Evolutionary conservation across 2,888 invertebrate species (phyloP).

Genomic region (Bellardia pandia): DNA sequence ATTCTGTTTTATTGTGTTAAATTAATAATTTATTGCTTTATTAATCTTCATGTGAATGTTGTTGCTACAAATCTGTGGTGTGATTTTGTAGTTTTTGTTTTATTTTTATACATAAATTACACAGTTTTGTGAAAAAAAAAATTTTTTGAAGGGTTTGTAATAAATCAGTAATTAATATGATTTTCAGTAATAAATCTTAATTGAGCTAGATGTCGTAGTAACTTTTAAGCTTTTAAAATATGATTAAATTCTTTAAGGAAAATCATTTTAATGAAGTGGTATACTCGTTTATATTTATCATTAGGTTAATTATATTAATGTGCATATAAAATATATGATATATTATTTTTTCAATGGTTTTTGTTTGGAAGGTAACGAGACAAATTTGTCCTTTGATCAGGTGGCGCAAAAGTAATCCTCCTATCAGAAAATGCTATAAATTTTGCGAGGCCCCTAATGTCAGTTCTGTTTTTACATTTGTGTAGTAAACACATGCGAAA

Average conservation of each 20-base stretch:
- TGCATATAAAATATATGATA: too few species aligned
- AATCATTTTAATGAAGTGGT: too few species aligned
- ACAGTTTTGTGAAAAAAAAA: conserved; percentile 25
- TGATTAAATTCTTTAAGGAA: neutral
- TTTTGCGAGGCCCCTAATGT: too few species aligned
- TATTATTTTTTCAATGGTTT: too few species aligned
- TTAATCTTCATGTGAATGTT: conserved; percentile 51
- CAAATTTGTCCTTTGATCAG: too few species aligned
- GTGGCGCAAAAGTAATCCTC: too few species aligned
- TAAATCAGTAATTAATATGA: conserved; percentile 56
- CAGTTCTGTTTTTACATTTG: too few species aligned
- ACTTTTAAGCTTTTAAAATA: neutral
- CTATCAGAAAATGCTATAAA: too few species aligned
- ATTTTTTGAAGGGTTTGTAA: conserved; percentile 31
- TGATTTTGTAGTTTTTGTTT: neutral
- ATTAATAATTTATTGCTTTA: conserved; percentile 65
- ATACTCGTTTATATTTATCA: too few species aligned
- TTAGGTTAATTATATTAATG: too few species aligned
- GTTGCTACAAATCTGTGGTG: conserved; percentile 12
- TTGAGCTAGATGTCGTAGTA: neutral
- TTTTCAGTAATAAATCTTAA: conserved; percentile 44
- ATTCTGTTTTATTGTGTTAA: conserved; percentile 7
- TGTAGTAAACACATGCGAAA: too few species aligned
- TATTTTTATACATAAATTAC: conserved; percentile 29
- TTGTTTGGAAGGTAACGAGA: too few species aligned